Conservation (phyloP, 2,888 invertebrate genomes). For the Cepaea hortensis region DNA sequence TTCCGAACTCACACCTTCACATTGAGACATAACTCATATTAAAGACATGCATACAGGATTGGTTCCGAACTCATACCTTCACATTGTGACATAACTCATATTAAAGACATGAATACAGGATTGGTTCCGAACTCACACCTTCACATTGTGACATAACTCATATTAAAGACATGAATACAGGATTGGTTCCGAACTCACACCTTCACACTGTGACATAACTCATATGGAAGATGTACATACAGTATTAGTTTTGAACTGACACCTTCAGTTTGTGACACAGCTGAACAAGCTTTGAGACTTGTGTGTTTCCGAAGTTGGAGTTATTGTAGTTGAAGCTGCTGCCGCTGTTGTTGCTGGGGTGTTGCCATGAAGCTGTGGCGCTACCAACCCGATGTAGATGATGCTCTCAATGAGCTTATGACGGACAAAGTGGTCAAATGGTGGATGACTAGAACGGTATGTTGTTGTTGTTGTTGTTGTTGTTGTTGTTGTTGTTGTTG, state of each 20-base stretch:
- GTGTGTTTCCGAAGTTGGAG: neutral
- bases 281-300: neutral
- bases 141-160: no score
- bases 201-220: no score
- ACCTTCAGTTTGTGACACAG: neutral
- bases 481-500: neutral
- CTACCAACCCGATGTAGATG: slow-evolving; percentile 22
- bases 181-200: no score
- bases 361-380: slow-evolving; percentile 11
- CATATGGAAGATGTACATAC: neutral
- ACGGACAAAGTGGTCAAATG: slow-evolving; percentile 26
- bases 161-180: no score
- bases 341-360: neutral
- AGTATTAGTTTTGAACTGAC: neutral
- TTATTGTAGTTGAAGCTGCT: neutral
- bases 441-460: slow-evolving; percentile 30
- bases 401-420: slow-evolving; percentile 23
- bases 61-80: no score
- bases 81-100: no score
- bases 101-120: no score
- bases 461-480: neutral
- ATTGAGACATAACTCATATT: no score
- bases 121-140: no score
- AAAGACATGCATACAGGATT: no score
- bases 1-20: no score